Base-by-base conservation (phyloP, 1,140 invertebrate species). In the Dermatophagoides farinae region DNA sequence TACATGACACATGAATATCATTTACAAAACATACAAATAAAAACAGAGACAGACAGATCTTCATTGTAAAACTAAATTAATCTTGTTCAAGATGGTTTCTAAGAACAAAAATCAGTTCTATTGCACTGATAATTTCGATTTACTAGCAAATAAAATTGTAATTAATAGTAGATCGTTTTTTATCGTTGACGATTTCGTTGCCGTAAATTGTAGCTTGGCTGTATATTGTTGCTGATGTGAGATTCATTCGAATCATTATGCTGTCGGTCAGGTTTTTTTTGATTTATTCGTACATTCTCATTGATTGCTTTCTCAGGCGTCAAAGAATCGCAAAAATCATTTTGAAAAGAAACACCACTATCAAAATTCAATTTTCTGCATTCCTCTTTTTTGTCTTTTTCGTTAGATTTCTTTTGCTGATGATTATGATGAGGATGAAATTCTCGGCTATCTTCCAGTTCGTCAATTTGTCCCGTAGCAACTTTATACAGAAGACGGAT, bases 361-460 rank as follows among this genome's bases (percentile, higher is more conserved):
- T 55, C 53, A 23, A 55, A 2, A 44, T 31, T 55, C 23, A 55
- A 44, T 44, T 55, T 55, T n/a, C 53, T 37, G 20, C 8, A n/a
- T 11, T 60, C 58, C 6, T 46, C 18, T 22, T 31, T 14, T 23
- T 37, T 61, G 14, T 25, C 18, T 18, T 52, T 46, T 63, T 61
- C 60, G 38, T 61, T 66, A 63, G 22, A 59, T 58, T 12, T 64
- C 64, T 61, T 71, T 69, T 31, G 31, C 31, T 31, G 31, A 4
- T 31, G 31, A 2, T 31, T 2, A 31, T 31, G 31, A 4, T 31
- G 31, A 2, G 2, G 31, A 31, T 31, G 31, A 60, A 66, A 67
- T 60, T 72, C 71, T 38, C 71, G 61, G 20, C 66, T 67, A 57
- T 72, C 71, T 60, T 71, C 70, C 1, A 72, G 58, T 60, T 71